A percentile compares a stretch with the other conserved stretches of the same genome.
These are phyloP conservation scores for Steinernema khuongi DNA, from an alignment of 1,140 invertebrate species.

Conservation along the genomic window DNA sequence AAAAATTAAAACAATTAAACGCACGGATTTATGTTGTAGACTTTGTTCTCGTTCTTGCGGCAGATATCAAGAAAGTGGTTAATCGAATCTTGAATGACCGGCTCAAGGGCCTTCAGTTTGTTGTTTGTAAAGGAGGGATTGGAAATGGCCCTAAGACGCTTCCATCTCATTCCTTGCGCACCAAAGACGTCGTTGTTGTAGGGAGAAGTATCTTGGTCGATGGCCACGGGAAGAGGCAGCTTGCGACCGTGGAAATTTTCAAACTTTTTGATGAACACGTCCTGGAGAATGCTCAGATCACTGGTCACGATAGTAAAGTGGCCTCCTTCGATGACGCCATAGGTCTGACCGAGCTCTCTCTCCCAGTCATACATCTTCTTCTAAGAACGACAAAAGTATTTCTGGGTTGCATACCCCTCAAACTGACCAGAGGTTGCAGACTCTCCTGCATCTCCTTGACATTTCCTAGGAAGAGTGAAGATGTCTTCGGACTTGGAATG, in stretches of 20 bases:
- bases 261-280: constrained; percentile 61
- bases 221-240: constrained; percentile 24
- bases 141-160: constrained; percentile 38
- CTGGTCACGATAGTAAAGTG: constrained; percentile 59
- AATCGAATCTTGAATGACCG: neutral
- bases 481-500: neutral
- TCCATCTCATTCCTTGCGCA: constrained; percentile 41
- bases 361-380: neutral
- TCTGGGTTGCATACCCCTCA: neutral
- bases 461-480: neutral
- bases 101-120: constrained; percentile 35
- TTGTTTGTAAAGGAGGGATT: constrained; percentile 35
- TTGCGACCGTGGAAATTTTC: constrained; percentile 60
- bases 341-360: constrained; percentile 56
- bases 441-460: neutral
- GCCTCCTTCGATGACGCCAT: constrained; percentile 47
- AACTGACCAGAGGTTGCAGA: constrained; percentile 16
- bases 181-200: constrained; percentile 29
- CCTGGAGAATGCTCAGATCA: constrained; percentile 57
- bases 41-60: neutral
- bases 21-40: neutral
- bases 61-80: neutral
- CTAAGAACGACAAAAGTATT: neutral
- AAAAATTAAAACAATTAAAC: too few relatives aligned
- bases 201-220: constrained; percentile 27